Evolutionary conservation across 2,888 invertebrate species (phyloP).

Genomic region (Dryobota labecula): DNA sequence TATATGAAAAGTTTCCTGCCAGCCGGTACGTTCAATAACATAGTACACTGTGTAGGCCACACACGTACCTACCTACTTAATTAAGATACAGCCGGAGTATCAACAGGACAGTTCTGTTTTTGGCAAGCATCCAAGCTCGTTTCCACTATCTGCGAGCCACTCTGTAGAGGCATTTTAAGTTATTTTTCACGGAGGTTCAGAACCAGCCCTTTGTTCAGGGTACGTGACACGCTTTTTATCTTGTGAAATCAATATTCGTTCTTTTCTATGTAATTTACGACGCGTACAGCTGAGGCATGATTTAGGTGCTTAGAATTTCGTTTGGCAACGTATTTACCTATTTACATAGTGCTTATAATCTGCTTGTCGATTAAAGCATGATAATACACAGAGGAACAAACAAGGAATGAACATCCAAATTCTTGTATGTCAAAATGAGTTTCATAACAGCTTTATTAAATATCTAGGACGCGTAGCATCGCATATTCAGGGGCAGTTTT

Average conservation of each 20-base stretch:
- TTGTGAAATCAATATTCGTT: conserved; percentile 51
- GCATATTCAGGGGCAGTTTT: conserved; percentile 57
- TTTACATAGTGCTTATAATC: conserved; percentile 20
- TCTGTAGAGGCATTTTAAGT: conserved; percentile 57
- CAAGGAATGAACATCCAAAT: conserved; percentile 57
- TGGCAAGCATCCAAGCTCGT: conserved; percentile 65
- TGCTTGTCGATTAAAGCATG: conserved; percentile 34
- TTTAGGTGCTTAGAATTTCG: conserved; percentile 9
- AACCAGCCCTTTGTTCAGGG: conserved; percentile 50
- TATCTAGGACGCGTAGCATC: conserved; percentile 57
- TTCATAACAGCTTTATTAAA: conserved; percentile 67
- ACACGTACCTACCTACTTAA: conserved; percentile 63
- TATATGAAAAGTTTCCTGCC: conserved; percentile 31
- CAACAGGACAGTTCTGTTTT: conserved; percentile 59
- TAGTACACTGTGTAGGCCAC: conserved; percentile 26
- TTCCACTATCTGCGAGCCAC: conserved; percentile 54
- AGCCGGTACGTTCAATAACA: conserved; percentile 13
- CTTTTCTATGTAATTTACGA: conserved; percentile 28
- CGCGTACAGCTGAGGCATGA: neutral
- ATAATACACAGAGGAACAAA: conserved; percentile 49
- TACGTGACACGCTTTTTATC: conserved; percentile 59
- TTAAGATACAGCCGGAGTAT: conserved; percentile 63
- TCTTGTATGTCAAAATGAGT: conserved; percentile 61
- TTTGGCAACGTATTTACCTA: neutral
- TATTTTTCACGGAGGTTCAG: conserved; percentile 56